Base-by-base conservation (phyloP, 2,888 invertebrate genomes). In the Phaedon cochleariae region DNA sequence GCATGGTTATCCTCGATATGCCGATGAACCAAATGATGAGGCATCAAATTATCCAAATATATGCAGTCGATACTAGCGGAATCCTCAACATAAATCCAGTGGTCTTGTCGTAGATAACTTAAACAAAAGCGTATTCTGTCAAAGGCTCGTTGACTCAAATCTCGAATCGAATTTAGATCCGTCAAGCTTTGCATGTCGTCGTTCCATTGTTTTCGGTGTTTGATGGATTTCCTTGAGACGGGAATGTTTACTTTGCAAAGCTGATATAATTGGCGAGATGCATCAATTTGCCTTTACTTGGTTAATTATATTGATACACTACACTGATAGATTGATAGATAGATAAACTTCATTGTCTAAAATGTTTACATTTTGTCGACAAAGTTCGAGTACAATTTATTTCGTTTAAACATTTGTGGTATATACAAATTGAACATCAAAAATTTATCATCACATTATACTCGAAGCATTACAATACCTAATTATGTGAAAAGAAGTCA, bases 61-160 rank as follows among this genome's bases (percentile, higher is more conserved):
- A 67, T 67, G 52, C 67, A 46, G 59, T 61, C 60, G 67, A 57
- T 57, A 57, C 45, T 45, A 31, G 22, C 41, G 41, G 45, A 57
- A 57, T 57, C 45, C 57, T 45, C 45, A 57, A 57, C 57, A 80
- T 80, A 81, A 81, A 81, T 81, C 80, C 76, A 74, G 73, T 71
- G 68, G 74, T 69, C 74, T 78, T 80, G 80, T 81, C 80, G 75
- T 75, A 79, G 78, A 80, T 81, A 79, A 80, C 74, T 73, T 75
- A 79, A 79, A 81, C 81, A 80, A 82, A 81, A 78, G 80, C 75
- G 74, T 74, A 75, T 77, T 73, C 79, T 81, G 82, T 82, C 82
- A 81, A 74, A 76, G 78, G 77, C 76, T 75, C 67, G 74, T 75
- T 66, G 74, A 70, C 77, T 80, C 80, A 81, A 80, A 80, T 79